Conservation (phyloP, 2,113 vertebrate genomes). For the Myiozetetes cayanensis region DNA sequence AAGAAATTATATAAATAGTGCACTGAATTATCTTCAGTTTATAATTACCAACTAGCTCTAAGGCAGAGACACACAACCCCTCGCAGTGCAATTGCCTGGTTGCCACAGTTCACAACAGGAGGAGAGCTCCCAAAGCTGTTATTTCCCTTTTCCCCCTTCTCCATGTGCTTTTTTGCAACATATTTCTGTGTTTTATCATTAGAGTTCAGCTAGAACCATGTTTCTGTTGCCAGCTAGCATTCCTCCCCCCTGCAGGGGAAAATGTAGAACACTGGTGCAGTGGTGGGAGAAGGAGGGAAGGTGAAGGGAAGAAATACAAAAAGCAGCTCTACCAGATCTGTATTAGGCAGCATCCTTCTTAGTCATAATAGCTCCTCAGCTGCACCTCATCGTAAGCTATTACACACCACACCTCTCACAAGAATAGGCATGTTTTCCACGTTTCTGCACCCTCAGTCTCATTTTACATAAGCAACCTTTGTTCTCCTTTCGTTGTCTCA, state of each 20-base stretch:
- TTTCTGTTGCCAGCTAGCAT: neutral
- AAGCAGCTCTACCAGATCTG: neutral
- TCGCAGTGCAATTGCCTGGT: neutral
- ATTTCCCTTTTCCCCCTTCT: neutral
- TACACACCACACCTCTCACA: neutral
- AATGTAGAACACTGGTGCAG: neutral
- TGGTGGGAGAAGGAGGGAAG: neutral
- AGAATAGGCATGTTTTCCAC: neutral
- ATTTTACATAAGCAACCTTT: conserved; percentile 2
- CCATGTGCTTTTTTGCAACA: neutral
- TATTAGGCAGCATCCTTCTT: neutral
- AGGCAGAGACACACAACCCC: neutral
- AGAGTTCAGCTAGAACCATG: neutral
- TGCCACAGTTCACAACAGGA: neutral
- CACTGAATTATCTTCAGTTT: neutral
- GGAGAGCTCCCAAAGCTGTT: neutral
- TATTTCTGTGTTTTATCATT: neutral
- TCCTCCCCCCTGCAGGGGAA: neutral
- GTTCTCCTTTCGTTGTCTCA: neutral
- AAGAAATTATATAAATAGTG: neutral
- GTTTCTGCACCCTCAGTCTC: neutral
- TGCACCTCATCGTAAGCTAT: neutral
- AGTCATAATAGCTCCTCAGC: neutral
- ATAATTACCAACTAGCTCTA: neutral
- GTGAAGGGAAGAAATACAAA: neutral